Evolutionary conservation across 2,888 invertebrate genomes (phyloP).

Genomic region (Cryptocephalus primarius): DNA sequence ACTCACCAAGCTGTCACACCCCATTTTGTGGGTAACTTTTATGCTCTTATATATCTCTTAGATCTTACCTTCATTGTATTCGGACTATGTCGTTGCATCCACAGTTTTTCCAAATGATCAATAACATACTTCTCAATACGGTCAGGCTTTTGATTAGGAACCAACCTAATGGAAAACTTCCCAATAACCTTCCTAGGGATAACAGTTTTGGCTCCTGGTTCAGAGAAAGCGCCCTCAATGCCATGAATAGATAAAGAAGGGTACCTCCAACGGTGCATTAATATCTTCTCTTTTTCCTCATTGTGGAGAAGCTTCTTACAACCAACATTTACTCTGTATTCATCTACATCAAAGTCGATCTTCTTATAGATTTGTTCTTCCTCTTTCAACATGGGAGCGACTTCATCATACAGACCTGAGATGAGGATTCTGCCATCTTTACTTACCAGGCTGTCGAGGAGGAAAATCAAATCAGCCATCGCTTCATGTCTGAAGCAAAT

Average conservation of each 20-base stretch:
- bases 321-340: constrained; percentile 66
- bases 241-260: constrained; percentile 92
- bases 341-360: constrained; percentile 77
- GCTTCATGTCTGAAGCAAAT: constrained; percentile 57
- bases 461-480: constrained; percentile 80
- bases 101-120: constrained; percentile 64
- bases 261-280: constrained; percentile 94
- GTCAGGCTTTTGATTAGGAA: constrained; percentile 83
- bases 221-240: constrained; percentile 82
- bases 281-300: constrained; percentile 66
- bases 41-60: background rate
- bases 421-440: constrained; percentile 77
- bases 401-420: constrained; percentile 73
- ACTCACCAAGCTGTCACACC: no score
- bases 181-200: constrained; percentile 89
- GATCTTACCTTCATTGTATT: constrained; percentile 65
- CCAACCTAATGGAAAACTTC: constrained; percentile 93
- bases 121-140: constrained; percentile 70
- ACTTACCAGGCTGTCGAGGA: constrained; percentile 76
- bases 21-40: no score
- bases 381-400: constrained; percentile 55
- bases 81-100: constrained; percentile 70
- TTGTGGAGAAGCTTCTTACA: constrained; percentile 58
- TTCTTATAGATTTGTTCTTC: constrained; percentile 64
- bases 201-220: constrained; percentile 92